These are phyloP conservation scores for Sclerurus mexicanus DNA, from an alignment of 2,113 vertebrate genomes.

Conservation along the genomic window DNA sequence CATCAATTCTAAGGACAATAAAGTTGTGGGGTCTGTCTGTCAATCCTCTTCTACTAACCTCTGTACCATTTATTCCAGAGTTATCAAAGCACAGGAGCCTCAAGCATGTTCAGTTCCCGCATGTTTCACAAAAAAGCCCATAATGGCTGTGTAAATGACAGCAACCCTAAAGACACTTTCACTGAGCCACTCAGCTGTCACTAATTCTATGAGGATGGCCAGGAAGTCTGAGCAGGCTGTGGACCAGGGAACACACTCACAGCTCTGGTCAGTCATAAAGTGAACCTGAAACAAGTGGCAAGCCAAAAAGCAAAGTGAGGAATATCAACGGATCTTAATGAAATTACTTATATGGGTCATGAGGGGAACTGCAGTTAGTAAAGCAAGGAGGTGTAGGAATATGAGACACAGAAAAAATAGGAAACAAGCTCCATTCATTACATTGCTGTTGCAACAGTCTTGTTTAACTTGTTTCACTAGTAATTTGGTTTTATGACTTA, in stretches of 20 bases:
- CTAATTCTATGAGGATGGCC: accelerated
- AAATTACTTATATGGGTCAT: not conserved
- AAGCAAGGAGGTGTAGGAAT: not conserved
- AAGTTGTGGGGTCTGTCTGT: not conserved
- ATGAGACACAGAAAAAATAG: accelerated
- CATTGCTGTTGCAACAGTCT: not conserved
- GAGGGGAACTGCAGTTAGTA: not conserved
- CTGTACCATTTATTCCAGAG: not conserved
- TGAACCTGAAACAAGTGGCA: not conserved
- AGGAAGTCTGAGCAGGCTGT: not conserved
- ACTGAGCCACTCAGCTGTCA: not conserved
- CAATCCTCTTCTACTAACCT: not conserved
- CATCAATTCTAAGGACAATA: not conserved
- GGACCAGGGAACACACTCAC: not conserved
- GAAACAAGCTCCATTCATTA: not conserved
- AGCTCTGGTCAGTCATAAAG: not conserved
- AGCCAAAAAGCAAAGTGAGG: not conserved
- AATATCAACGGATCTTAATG: not conserved
- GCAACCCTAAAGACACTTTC: not conserved
- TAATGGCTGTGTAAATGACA: not conserved
- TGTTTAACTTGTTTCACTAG: not conserved
- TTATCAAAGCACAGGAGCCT: not conserved
- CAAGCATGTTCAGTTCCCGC: not conserved
- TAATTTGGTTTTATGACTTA: not conserved
- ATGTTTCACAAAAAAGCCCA: not conserved